Evolutionary conservation across 92 coral and sea anemone genomes (phyloP), one percentile per base, ranked within the genome.

Genomic region (Nematostella vectensis): DNA sequence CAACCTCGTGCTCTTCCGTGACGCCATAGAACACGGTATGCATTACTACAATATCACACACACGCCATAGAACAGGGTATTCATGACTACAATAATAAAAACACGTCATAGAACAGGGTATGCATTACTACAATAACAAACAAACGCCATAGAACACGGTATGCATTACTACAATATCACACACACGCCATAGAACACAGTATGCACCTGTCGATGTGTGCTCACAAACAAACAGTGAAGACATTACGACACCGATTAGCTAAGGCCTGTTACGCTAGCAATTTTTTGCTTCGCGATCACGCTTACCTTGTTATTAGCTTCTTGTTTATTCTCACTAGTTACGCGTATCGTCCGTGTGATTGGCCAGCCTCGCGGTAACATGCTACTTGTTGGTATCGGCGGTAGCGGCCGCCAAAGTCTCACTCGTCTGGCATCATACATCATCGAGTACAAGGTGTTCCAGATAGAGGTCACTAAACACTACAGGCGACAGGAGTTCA

Each of bases 301-400:
- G n/a, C n/a, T n/a, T n/a, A n/a, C n/a, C n/a, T n/a, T n/a, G n/a
- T n/a, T n/a, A n/a, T n/a, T n/a, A n/a, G n/a, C n/a, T n/a, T n/a
- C n/a, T n/a, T n/a, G n/a, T n/a, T n/a, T n/a, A n/a, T 8, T 33
- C 15, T 33, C 40, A 6, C 20, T 48, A 93, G 99, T 93, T 37
- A 87, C 96, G 25, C 83, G 99, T 29, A 78, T 93, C 13, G 83
- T 93, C 49, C 91, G 99, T 54, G 99, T 93, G 66, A 93, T 93
- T 37, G 99, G 88, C 10, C 95, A 81, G 62, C 99, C 99, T n/a
- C 86, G 99, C 42, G 99, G 99, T 31, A 93, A 93, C 85, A 93
- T 93, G 99, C 57, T 93, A 42, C 53, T 93, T 73, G 68, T 93
- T 59, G 99, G 99, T 50, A 87, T 93, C 25, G 99, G 99, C 13